Percentiles rank a stretch among this genome's conserved stretches.
These are phyloP conservation scores for Mesoclemmys tuberculata DNA, from an alignment of 2,113 vertebrate genomes.

Conservation along the genomic window DNA sequence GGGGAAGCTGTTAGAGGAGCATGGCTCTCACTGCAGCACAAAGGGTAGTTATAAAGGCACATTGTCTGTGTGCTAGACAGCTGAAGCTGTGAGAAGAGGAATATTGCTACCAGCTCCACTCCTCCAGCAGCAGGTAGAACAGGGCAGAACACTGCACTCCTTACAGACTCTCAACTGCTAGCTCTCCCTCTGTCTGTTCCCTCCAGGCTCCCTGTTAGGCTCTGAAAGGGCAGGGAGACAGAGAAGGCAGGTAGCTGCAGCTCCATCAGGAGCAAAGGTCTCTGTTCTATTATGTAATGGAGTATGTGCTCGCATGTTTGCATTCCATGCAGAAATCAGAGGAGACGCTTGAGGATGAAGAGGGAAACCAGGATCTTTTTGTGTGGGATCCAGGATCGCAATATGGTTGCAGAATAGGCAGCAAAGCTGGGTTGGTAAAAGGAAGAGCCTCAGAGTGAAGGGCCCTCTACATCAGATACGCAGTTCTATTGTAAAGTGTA, in stretches of 20 bases:
- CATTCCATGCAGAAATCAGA: neutral
- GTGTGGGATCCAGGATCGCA: too few species aligned
- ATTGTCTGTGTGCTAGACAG: neutral
- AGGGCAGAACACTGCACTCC: neutral
- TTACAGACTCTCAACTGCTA: neutral
- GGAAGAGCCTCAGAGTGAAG: too few species aligned
- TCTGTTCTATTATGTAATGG: neutral
- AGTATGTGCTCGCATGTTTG: neutral
- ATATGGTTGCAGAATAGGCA: too few species aligned
- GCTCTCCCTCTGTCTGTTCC: neutral
- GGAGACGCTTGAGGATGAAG: neutral
- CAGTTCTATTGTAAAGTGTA: too few species aligned
- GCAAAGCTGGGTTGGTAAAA: too few species aligned
- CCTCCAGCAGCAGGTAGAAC: neutral
- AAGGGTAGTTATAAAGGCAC: neutral
- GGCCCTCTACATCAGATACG: too few species aligned
- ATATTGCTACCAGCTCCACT: neutral
- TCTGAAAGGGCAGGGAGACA: neutral
- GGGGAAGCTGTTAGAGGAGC: neutral
- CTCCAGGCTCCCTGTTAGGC: neutral
- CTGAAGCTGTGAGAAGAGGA: neutral
- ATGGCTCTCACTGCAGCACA: neutral
- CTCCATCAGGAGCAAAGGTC: neutral
- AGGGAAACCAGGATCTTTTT: neutral
- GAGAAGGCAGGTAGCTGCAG: neutral